A percentile compares a stretch with the other conserved stretches of the same genome.
Evolutionary conservation across 2,888 invertebrate species (phyloP).

Genomic region (Nomada ferruginata): DNA sequence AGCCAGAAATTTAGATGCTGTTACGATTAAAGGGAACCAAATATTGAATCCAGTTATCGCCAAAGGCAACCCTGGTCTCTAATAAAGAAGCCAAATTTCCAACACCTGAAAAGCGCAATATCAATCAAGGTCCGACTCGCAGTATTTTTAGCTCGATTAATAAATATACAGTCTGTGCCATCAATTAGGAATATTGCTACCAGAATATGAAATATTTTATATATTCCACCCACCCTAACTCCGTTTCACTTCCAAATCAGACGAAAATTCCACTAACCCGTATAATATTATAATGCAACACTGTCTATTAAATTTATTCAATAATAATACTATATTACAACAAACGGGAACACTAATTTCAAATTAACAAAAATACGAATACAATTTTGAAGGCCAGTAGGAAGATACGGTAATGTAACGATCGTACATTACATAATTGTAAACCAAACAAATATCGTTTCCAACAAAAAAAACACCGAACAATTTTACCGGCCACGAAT

Average conservation of each 20-base stretch:
- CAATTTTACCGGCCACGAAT: no score
- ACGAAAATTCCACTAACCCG: background rate
- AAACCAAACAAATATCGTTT: background rate
- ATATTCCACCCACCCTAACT: no score
- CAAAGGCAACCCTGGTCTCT: background rate
- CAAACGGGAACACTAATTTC: no score
- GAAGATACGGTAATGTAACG: no score
- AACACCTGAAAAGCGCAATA: background rate
- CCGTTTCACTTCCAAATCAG: background rate
- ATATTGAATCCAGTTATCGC: background rate
- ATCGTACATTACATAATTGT: no score
- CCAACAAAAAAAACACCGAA: background rate
- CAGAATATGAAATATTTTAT: background rate
- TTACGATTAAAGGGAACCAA: background rate
- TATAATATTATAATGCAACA: background rate
- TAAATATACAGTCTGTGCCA: background rate
- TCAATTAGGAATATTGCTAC: conserved; percentile 1
- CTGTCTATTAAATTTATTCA: no score
- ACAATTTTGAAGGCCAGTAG: no score
- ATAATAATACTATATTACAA: no score
- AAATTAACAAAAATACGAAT: no score
- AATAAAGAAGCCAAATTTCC: background rate
- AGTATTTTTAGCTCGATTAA: background rate
- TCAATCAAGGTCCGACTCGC: background rate
- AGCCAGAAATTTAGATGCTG: background rate